These are phyloP conservation scores for Circaetus gallicus DNA, from an alignment of 2,113 vertebrate genomes.

Conservation along the genomic window DNA sequence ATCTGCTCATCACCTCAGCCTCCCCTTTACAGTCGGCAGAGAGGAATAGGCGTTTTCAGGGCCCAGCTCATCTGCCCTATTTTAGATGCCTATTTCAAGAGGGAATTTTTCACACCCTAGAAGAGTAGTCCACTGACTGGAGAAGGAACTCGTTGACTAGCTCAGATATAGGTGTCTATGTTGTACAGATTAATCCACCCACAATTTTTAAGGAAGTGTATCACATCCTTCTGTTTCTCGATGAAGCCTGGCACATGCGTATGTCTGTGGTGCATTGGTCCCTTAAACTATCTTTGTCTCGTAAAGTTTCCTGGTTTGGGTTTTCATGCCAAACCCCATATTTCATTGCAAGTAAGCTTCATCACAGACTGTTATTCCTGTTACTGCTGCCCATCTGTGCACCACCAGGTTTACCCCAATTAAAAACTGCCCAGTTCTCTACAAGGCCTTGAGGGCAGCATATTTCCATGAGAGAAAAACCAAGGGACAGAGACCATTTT, in stretches of 20 bases:
- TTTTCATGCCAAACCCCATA: not conserved
- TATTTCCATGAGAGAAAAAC: not conserved
- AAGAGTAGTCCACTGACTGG: not conserved
- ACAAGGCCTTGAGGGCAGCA: not conserved
- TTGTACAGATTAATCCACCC: conserved; percentile 21
- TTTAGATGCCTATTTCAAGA: conserved; percentile 37
- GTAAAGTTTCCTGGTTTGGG: not conserved
- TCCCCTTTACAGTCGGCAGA: not conserved
- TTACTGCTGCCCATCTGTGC: not conserved
- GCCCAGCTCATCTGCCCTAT: not conserved
- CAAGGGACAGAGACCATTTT: not conserved
- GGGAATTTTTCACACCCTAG: conserved; percentile 13
- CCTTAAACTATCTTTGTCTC: not conserved
- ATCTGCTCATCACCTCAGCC: conserved; percentile 27
- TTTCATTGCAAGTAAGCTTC: not conserved
- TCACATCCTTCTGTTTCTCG: not conserved
- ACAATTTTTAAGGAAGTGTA: not conserved
- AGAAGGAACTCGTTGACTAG: not conserved
- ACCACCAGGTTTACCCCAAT: not conserved
- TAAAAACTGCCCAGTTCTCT: not conserved
- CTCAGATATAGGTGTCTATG: not conserved
- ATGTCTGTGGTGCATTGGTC: not conserved
- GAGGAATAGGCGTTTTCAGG: not conserved
- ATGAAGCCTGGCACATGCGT: not conserved
- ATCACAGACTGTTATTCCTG: not conserved